Base-by-base conservation (phyloP, 2,888 invertebrate genomes). In the Plebejus argus region DNA sequence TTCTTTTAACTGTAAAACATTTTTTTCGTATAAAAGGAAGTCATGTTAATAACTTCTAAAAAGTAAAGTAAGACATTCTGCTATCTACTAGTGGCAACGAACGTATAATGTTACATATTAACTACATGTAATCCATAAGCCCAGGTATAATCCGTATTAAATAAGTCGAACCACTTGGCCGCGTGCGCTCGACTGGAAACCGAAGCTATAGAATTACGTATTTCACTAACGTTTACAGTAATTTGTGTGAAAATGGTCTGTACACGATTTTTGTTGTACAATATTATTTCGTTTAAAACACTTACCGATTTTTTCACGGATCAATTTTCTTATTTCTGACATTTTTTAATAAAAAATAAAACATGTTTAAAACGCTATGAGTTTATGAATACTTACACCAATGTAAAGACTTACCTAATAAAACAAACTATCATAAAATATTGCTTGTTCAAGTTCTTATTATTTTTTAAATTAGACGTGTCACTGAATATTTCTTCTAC, bases 131-230 rank as follows among this genome's bases (percentile, higher is more conserved):
- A 66, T 28, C 15, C 28, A 28, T 18, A 66, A 28, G 66, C 66
- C 28, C 66, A 15, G 28, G 15, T 18, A 66, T 66, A 33, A 66
- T 66, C 66, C 66, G 28, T 15, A 66, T 28, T 66, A n/a, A n/a
- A 66, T 66, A 28, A 66, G 28, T 66, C 66, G 6, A 33, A 66
- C 66, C 66, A 66, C 66, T 66, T 66, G 66, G 66, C 66, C 66
- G 61, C 66, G 61, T 61, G 28, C 66, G 15, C 12, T 66, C 66
- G 66, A 4, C 28, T 15, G 66, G 15, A 66, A 66, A 6, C 66
- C 7, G 28, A 15, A 6, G 28, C 28, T 28, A 66, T 66, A 15
- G 15, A 66, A 66, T 66, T 66, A 33, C 66, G 18, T 66, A 33
- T 28, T 66, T 15, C 12, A n/a, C 66, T 8, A 10, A 66, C 23